phyloP scores from a whole-genome alignment of 2,113 vertebrate genomes.

The Morone saxatilis region DNA sequence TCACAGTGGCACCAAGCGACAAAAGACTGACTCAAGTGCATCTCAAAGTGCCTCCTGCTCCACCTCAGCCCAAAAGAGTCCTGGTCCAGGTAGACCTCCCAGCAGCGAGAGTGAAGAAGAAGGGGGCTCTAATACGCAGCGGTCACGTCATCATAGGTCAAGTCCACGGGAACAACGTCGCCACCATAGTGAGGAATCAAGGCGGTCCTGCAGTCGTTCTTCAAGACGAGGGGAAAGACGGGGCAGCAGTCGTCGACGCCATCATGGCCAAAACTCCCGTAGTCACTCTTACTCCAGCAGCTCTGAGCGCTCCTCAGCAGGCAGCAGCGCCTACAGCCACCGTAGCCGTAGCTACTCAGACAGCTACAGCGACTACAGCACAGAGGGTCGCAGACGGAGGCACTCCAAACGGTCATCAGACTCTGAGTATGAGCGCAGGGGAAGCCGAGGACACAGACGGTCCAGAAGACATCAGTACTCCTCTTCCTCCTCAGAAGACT shows the following conservation, averaged over 20 bases:
- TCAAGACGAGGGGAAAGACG: conserved; percentile 85
- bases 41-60: conserved; percentile 82
- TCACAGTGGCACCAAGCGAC: conserved; percentile 83
- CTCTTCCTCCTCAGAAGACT: conserved; percentile 89
- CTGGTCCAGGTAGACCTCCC: conserved; percentile 72
- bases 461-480: conserved; percentile 91
- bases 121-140: conserved; percentile 84
- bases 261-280: conserved; percentile 85
- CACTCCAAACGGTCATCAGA: conserved; percentile 92
- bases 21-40: conserved; percentile 76
- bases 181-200: conserved; percentile 91
- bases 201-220: conserved; percentile 90
- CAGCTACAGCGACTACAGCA: conserved; percentile 96
- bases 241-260: conserved; percentile 81
- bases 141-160: conserved; percentile 87
- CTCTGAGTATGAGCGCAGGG: conserved; percentile 90
- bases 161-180: conserved; percentile 85
- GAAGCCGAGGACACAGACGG: conserved; percentile 86
- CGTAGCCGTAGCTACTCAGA: conserved; percentile 94
- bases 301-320: conserved; percentile 91
- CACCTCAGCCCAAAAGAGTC: conserved; percentile 82
- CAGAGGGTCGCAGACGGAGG: conserved; percentile 73
- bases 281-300: conserved; percentile 93
- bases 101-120: conserved; percentile 96
- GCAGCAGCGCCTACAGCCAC: conserved; percentile 89